A percentile compares a stretch with the other conserved stretches of the same genome.
phyloP scores from a whole-genome alignment of 2,888 invertebrate genomes.

The Helicoverpa assulta region DNA sequence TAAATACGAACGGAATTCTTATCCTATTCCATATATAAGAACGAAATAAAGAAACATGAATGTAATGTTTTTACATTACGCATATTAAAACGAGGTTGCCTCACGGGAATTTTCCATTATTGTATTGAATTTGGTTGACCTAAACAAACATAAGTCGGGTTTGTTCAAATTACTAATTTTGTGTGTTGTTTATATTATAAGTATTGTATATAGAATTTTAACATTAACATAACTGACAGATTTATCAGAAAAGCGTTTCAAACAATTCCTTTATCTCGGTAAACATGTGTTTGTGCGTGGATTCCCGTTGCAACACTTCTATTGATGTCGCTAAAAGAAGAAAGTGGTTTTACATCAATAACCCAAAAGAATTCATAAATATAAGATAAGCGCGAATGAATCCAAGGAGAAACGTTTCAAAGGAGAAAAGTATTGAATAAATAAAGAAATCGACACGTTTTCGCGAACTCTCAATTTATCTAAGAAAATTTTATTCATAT shows the following conservation, averaged over 20 bases:
- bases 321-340: slow-evolving; percentile 70
- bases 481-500: slow-evolving; percentile 88
- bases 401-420: slow-evolving; percentile 82
- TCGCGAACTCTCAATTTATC: slow-evolving; percentile 87
- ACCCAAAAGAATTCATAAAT: slow-evolving; percentile 83
- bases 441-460: slow-evolving; percentile 89
- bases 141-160: slow-evolving; percentile 48
- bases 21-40: too few relatives aligned
- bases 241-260: slow-evolving; percentile 4
- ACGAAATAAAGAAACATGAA: not conserved
- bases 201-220: slow-evolving; percentile 25
- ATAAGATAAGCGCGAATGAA: slow-evolving; percentile 82
- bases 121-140: slow-evolving; percentile 55
- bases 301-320: slow-evolving; percentile 45
- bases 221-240: slow-evolving; percentile 7
- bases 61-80: slow-evolving; percentile 21
- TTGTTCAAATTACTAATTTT: slow-evolving; percentile 39
- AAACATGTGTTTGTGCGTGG: slow-evolving; percentile 29
- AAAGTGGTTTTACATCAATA: slow-evolving; percentile 77
- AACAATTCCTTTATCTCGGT: slow-evolving; percentile 23
- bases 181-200: slow-evolving; percentile 37
- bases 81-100: slow-evolving; percentile 32
- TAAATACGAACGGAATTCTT: too few relatives aligned
- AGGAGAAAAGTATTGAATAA: slow-evolving; percentile 87
- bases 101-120: slow-evolving; percentile 38